Base-by-base conservation (phyloP, 2,113 vertebrate species). In the Cynocephalus volans region DNA sequence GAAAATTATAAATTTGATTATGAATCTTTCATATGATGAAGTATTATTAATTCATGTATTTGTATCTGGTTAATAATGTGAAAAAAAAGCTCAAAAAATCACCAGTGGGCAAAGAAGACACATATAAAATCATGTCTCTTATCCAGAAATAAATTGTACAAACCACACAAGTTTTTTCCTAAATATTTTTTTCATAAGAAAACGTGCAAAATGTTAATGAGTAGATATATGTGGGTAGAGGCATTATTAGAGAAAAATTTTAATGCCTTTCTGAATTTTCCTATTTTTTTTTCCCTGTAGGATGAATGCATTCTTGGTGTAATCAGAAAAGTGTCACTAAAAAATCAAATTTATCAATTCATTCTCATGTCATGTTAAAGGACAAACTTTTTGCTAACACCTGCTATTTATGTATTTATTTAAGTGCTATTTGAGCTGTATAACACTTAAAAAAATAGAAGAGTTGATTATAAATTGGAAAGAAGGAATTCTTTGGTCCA, bases 221-320 rank as follows among this genome's bases (percentile, higher is more conserved):
- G 1, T 60, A 3, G 5, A 8, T 84, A 65, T 21, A 0, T 41
- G 8, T 56, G 7, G 19, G 1, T 28, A 45, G 2, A 48, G 1
- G 3, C 1, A 80, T 41, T 85, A 54, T 15, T 52, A 48, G 3
- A 81, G 17, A 0, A 6, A 79, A 33, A 7, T 67, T 69, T 82
- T n/a, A 67, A 54, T 28, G 28, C 0, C 6, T 64, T 85, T 1
- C 19, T 70, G 26, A 65, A 70, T 24, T 58, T 36, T 65, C 1
- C 7, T 50, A 19, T 31, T 45, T 73, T 95, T 95, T 31, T 45
- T 73, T 95, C 93, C 31, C 18, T 50, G 18, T 9, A 69, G 0
- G 52, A 82, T 52, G 31, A 1, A 56, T 79, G 0, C 31, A 88
- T 54, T 60, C 0, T 70, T 67, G 28, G 1, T 75, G 18, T 67